phyloP scores from a whole-genome alignment of 2,797 vertebrate genomes.

The Aplochiton taeniatus region DNA sequence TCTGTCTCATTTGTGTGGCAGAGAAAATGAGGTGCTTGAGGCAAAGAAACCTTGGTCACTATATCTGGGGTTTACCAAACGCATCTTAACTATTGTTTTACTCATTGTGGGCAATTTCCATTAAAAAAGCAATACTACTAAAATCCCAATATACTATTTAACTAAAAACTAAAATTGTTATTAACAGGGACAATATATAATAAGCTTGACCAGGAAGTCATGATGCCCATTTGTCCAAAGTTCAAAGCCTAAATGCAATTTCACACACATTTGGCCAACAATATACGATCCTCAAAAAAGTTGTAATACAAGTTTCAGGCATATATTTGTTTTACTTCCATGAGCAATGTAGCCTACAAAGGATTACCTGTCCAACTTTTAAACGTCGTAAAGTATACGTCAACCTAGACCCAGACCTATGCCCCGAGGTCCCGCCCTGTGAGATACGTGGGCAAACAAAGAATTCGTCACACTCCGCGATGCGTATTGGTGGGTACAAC shows the following conservation, averaged over 20 bases:
- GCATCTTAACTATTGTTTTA: neutral
- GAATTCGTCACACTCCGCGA: constrained; percentile 33
- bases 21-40: neutral
- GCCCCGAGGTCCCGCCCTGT: constrained; percentile 55
- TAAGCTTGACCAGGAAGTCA: neutral
- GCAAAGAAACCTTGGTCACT: neutral
- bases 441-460: constrained; percentile 39
- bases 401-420: constrained; percentile 67
- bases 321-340: neutral
- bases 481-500: constrained; percentile 45
- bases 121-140: neutral
- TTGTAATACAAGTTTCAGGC: too few relatives aligned
- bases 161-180: neutral
- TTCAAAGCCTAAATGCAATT: neutral
- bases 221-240: neutral
- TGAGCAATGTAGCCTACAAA: neutral
- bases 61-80: too few relatives aligned
- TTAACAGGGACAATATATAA: neutral
- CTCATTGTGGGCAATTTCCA: neutral
- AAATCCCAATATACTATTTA: neutral
- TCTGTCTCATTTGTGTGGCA: neutral
- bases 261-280: neutral
- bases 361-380: constrained; percentile 18
- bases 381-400: constrained; percentile 79
- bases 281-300: neutral